Percentiles rank a stretch among this genome's conserved stretches.
phyloP scores from a whole-genome alignment of 2,888 invertebrate species.

The Leptopilina myrica region DNA sequence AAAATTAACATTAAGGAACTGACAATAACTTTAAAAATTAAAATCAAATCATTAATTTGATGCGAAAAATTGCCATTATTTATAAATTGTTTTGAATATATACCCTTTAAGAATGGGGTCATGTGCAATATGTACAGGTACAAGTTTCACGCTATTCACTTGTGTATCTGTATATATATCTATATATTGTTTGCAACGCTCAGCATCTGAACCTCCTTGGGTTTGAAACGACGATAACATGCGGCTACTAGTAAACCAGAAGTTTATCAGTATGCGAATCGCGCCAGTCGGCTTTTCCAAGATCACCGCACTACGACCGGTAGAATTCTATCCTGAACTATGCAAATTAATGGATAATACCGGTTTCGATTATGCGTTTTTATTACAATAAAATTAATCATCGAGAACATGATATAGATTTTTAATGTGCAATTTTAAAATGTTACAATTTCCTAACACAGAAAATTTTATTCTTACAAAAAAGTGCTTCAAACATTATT shows the following conservation, averaged over 20 bases:
- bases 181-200: not conserved
- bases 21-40: no score
- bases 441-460: not conserved
- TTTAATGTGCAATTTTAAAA: not conserved
- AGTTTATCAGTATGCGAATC: slow-evolving; percentile 54
- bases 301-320: slow-evolving; percentile 36
- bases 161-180: no score
- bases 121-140: not conserved
- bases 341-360: slow-evolving; percentile 16
- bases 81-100: not conserved
- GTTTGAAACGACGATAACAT: slow-evolving; percentile 52
- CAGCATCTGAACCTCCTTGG: slow-evolving; percentile 49
- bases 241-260: slow-evolving; percentile 45
- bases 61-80: not conserved
- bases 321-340: slow-evolving; percentile 23
- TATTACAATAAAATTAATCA: slow-evolving; percentile 25
- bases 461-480: not conserved
- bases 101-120: slow-evolving; percentile 10
- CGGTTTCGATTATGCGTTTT: not conserved
- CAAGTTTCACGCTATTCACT: no score
- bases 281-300: slow-evolving; percentile 45
- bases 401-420: not conserved
- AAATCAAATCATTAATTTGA: no score
- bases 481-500: no score
- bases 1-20: no score